A percentile compares a stretch with the other conserved stretches of the same genome.
phyloP scores from a whole-genome alignment of 2,113 vertebrate species.

The Pampusana beccarii region DNA sequence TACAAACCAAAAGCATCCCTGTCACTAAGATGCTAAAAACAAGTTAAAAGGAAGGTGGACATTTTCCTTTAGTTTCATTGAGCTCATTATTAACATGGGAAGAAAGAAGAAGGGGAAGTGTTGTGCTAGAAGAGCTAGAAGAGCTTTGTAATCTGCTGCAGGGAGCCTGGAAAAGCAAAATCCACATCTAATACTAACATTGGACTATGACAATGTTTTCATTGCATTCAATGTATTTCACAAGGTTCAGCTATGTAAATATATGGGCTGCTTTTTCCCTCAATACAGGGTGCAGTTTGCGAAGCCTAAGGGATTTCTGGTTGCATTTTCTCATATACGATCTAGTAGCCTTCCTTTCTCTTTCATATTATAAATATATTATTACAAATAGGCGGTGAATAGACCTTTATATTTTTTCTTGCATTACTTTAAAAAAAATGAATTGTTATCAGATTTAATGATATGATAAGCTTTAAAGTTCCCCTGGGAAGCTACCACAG shows the following conservation, averaged over 20 bases:
- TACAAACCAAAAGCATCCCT: not conserved
- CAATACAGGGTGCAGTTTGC: not conserved
- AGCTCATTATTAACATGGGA: not conserved
- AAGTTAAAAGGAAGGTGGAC: not conserved
- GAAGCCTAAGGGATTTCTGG: slow-evolving; percentile 16
- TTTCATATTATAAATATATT: slow-evolving; percentile 61
- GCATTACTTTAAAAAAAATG: slow-evolving; percentile 39
- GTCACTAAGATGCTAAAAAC: not conserved
- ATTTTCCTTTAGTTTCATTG: not conserved
- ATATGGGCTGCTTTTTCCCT: not conserved
- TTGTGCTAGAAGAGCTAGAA: not conserved
- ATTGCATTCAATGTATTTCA: not conserved
- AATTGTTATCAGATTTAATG: slow-evolving; percentile 70
- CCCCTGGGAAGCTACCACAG: slow-evolving; percentile 65
- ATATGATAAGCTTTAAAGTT: slow-evolving; percentile 73
- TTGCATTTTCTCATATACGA: slow-evolving; percentile 49
- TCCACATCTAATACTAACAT: not conserved
- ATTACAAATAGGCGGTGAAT: slow-evolving; percentile 43
- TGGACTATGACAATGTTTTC: not conserved
- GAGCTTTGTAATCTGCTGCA: not conserved
- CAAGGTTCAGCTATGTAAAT: slow-evolving; percentile 39
- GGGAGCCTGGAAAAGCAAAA: not conserved
- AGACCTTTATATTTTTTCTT: not conserved
- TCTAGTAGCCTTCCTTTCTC: slow-evolving; percentile 20
- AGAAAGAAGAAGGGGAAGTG: not conserved